phyloP scores from a whole-genome alignment of 2,888 invertebrate genomes.

The Athalia cordata region DNA sequence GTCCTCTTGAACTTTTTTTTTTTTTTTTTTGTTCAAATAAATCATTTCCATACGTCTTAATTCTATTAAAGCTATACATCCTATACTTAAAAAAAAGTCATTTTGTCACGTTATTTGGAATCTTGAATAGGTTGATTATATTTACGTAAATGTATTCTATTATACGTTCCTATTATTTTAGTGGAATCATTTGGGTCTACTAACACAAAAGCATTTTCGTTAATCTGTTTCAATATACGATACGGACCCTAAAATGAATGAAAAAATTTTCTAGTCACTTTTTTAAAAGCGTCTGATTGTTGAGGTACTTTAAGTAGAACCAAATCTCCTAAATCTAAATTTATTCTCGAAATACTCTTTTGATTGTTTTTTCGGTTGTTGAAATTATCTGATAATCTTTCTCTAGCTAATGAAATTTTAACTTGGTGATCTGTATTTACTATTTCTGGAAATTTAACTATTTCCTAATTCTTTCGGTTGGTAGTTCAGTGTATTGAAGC shows the following conservation, averaged over 20 bases:
- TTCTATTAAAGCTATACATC: no score
- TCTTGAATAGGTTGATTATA: not conserved
- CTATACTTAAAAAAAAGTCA: no score
- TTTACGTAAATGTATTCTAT: not conserved
- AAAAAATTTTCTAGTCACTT: slow-evolving; percentile 6
- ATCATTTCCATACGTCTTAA: no score
- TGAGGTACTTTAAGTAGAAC: slow-evolving; percentile 4
- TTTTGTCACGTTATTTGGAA: no score
- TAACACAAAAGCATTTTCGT: not conserved
- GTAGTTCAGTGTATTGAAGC: not conserved
- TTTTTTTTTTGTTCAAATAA: no score
- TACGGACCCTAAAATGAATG: not conserved
- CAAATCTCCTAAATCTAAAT: not conserved
- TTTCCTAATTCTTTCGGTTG: not conserved
- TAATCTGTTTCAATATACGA: not conserved
- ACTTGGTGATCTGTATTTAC: not conserved
- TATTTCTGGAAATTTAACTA: not conserved
- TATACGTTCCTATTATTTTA: not conserved
- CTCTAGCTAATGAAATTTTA: not conserved
- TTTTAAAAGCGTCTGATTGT: slow-evolving; percentile 18
- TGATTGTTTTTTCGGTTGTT: not conserved
- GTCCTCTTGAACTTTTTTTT: no score
- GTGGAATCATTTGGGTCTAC: not conserved
- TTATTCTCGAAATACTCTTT: slow-evolving; percentile 1
- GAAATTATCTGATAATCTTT: not conserved